A percentile compares a stretch with the other conserved stretches of the same genome.
Conservation (phyloP, 2,888 invertebrate species). For the Caenorhabditis virilis region DNA sequence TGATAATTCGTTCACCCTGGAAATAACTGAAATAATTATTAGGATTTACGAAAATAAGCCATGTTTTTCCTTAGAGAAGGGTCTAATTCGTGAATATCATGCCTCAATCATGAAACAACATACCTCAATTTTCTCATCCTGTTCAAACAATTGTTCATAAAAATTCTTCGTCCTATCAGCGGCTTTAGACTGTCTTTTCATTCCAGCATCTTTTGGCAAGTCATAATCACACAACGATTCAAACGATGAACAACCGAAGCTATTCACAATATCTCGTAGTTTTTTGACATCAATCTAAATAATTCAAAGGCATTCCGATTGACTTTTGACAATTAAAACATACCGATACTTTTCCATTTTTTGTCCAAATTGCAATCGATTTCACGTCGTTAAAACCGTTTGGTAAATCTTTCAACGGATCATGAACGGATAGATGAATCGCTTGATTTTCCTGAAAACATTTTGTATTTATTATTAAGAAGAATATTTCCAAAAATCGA, state of each 20-base stretch:
- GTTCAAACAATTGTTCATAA: conserved; percentile 39
- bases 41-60: too few relatives aligned
- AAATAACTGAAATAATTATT: background rate
- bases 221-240: conserved; percentile 54
- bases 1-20: conserved; percentile 24
- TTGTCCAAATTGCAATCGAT: conserved; percentile 58
- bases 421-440: conserved; percentile 52
- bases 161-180: conserved; percentile 44
- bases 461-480: background rate
- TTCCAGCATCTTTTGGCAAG: conserved; percentile 33
- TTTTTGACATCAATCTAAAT: conserved; percentile 30
- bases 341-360: conserved; percentile 47
- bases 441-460: conserved; percentile 8
- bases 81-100: too few relatives aligned
- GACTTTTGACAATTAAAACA: conserved; percentile 1
- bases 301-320: too few relatives aligned
- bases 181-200: conserved; percentile 49
- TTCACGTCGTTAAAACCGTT: conserved; percentile 57
- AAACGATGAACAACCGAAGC: conserved; percentile 40
- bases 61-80: too few relatives aligned
- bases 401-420: conserved; percentile 56
- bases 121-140: conserved; percentile 15
- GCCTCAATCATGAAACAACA: background rate
- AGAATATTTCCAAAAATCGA: background rate
- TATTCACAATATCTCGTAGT: conserved; percentile 24